A percentile compares a stretch with the other conserved stretches of the same genome.
Conservation (phyloP, 2,888 invertebrate genomes). For the Plusia festucae region DNA sequence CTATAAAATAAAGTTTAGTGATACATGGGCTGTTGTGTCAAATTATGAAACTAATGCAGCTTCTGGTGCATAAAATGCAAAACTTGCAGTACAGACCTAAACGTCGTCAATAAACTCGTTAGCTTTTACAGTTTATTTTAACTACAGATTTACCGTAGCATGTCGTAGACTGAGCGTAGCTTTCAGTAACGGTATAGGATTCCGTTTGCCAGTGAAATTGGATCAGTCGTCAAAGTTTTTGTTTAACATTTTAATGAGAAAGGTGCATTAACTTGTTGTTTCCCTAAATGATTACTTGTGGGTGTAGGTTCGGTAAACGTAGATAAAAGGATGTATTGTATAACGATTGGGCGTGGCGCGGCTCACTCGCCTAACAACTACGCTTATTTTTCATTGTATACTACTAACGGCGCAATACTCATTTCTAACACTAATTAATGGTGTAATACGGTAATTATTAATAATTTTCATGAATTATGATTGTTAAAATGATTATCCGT, state of each 20-base stretch:
- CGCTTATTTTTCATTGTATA: slow-evolving; percentile 4
- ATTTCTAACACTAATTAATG: slow-evolving; percentile 8
- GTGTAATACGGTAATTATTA: not conserved
- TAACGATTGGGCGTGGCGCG: slow-evolving; percentile 46
- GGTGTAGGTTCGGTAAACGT: slow-evolving; percentile 44
- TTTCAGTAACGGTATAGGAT: slow-evolving; percentile 57
- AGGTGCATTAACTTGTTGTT: slow-evolving; percentile 27
- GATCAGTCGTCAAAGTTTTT: slow-evolving; percentile 51
- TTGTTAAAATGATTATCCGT: slow-evolving; percentile 7
- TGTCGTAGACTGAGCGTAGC: slow-evolving; percentile 49
- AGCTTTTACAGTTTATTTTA: slow-evolving; percentile 48
- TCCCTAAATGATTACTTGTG: slow-evolving; percentile 31
- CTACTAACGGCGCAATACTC: slow-evolving; percentile 3
- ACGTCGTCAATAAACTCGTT: slow-evolving; percentile 39
- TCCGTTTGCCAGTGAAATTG: slow-evolving; percentile 51
- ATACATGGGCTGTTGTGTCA: not conserved
- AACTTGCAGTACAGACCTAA: slow-evolving; percentile 9
- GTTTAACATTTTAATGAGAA: slow-evolving; percentile 35
- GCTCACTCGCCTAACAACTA: slow-evolving; percentile 5
- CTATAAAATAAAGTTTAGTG: not conserved
- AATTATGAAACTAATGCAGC: not conserved
- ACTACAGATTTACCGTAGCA: slow-evolving; percentile 55
- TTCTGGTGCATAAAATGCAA: not conserved
- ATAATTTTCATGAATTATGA: slow-evolving; percentile 8
- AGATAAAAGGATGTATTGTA: slow-evolving; percentile 41